Base-by-base conservation (phyloP, 2,888 invertebrate genomes). In the Trisateles emortualis region DNA sequence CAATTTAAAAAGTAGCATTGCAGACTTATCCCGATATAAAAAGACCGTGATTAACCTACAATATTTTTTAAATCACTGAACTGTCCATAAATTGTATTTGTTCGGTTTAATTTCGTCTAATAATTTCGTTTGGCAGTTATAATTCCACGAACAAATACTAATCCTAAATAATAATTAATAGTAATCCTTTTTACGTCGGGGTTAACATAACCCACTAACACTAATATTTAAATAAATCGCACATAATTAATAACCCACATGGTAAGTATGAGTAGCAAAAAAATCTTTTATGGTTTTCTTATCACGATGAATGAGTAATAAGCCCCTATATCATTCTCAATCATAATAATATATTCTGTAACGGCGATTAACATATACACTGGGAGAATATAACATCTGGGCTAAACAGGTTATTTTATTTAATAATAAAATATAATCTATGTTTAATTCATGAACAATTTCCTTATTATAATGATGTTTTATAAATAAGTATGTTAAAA, bases 311-410 rank as follows among this genome's bases (percentile, higher is more conserved):
- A 57, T 57, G 9, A 33, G 5, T 59, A 57, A 68, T 62, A 24
- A 48, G 24, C 64, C 65, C 57, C 57, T 59, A 64, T 72, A 49
- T 48, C 26, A 46, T 48, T 38, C 32, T 42, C 24, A 47, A 38
- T 35, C 30, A 38, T 30, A 29, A 49, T 33, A 36, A 42, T 17
- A 19, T 42, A 42, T 30, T 39, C 39, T 36, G 17, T 19, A 19
- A 11, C 39, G 39, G 39, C 6, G 2, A 42, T 42, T 42, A 42
- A 30, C n/a, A 17, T 30, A 30, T 16, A 13, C 17, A n/a, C 22
- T 4, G 10, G 6, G 33, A 33, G 26, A 14, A 47, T 32, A 40
- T 30, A 39, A 57, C 59, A 59, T 35, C 22, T 51, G 52, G 36
- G 36, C 0, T 1, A 36, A 38, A 54, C 53, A 35, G 38, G 50